These are phyloP conservation scores for Malurus leucopterus DNA, from an alignment of 2,797 vertebrate species.

Conservation along the genomic window DNA sequence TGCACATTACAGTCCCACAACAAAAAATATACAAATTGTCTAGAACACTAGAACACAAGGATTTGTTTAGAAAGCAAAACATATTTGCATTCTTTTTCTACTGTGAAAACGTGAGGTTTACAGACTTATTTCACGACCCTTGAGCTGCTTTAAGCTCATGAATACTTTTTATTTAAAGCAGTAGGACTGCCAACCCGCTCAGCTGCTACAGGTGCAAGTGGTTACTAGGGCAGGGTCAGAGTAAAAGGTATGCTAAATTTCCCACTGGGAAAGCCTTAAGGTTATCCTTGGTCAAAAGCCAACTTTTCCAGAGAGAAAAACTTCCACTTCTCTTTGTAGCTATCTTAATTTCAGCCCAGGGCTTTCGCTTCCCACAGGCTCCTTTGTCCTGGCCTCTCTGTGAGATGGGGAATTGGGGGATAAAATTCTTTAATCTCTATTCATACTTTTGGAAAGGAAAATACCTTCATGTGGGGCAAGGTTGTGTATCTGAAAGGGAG, in stretches of 20 bases:
- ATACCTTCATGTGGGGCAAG: neutral
- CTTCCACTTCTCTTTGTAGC: neutral
- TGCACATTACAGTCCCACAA: neutral
- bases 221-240: neutral
- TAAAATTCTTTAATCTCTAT: neutral
- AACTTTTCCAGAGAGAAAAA: neutral
- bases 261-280: neutral
- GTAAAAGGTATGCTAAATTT: neutral
- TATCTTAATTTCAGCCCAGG: neutral
- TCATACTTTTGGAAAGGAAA: neutral
- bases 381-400: fast-evolving
- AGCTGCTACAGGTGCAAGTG: neutral
- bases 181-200: fast-evolving
- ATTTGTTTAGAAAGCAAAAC: neutral
- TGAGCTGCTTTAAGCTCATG: neutral
- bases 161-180: neutral
- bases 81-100: neutral
- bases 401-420: fast-evolving
- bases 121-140: neutral
- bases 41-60: neutral
- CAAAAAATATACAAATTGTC: neutral
- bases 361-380: neutral
- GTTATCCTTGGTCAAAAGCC: neutral
- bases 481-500: neutral
- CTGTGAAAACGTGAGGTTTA: neutral